phyloP scores from a whole-genome alignment of 2,888 invertebrate species.

The Amaurobius ferox region DNA sequence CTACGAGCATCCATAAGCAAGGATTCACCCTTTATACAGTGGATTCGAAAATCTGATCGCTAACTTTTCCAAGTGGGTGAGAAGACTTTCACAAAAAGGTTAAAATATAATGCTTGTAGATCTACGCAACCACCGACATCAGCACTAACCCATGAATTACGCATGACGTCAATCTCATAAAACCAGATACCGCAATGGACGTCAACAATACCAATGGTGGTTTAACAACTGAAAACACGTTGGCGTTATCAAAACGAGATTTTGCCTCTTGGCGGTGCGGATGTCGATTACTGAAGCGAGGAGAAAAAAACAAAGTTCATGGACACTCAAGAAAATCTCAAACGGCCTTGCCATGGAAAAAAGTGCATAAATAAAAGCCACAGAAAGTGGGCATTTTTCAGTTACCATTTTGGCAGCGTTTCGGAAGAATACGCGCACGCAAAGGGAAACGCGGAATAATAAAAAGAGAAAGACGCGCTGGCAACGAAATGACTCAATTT shows the following conservation, averaged over 20 bases:
- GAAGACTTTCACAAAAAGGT: no score
- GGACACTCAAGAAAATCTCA: neutral
- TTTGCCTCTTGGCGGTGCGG: neutral
- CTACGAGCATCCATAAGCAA: no score
- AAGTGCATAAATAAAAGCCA: neutral
- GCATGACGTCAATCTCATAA: neutral
- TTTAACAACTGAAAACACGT: neutral
- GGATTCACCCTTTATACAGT: no score
- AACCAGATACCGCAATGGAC: neutral
- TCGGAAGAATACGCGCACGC: constrained; percentile 13
- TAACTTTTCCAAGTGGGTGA: no score
- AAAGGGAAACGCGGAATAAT: neutral
- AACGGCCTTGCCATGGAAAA: constrained; percentile 12
- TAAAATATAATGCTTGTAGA: no score
- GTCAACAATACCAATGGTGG: neutral
- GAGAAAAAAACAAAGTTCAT: neutral
- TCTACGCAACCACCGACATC: no score
- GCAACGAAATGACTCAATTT: neutral
- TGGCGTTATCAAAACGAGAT: neutral
- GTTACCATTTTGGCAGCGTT: constrained; percentile 5
- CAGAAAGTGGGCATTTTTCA: neutral
- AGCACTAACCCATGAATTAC: no score
- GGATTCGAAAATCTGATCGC: no score
- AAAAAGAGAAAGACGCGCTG: neutral
- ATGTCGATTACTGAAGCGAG: constrained; percentile 19